These are phyloP conservation scores for Aphidoletes aphidimyza DNA, from an alignment of 2,888 invertebrate genomes.

Conservation along the genomic window DNA sequence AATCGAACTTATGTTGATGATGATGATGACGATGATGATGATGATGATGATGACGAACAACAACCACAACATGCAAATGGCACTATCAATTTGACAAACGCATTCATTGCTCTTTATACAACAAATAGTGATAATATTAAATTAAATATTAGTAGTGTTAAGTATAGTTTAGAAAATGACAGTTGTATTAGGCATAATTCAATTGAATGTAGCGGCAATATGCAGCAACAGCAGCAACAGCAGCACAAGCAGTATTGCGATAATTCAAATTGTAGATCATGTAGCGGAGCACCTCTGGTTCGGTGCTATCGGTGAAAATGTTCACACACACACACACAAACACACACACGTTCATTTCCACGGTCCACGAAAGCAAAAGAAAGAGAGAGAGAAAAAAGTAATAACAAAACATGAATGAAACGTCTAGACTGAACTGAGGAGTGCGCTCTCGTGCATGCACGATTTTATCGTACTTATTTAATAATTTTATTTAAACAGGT, in stretches of 20 bases:
- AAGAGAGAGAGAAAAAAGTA: neutral
- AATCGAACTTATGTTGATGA: slow-evolving; percentile 30
- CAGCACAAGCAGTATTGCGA: neutral
- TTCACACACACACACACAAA: too few species aligned
- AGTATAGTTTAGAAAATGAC: slow-evolving; percentile 24
- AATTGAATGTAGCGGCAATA: neutral
- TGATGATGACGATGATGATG: too few species aligned
- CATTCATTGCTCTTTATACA: slow-evolving; percentile 28
- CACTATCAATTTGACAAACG: slow-evolving; percentile 37
- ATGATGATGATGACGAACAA: too few species aligned
- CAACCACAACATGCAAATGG: too few species aligned
- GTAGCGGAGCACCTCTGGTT: neutral
- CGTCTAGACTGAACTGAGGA: neutral
- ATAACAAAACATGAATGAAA: neutral
- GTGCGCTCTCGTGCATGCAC: neutral
- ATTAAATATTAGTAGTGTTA: slow-evolving; percentile 43
- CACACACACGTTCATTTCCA: neutral
- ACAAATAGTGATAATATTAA: slow-evolving; percentile 43
- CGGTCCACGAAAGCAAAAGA: neutral
- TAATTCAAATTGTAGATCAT: neutral
- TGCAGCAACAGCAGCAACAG: neutral
- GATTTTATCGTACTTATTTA: slow-evolving; percentile 48
- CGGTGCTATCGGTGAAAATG: slow-evolving; percentile 3
- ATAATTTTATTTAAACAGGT: slow-evolving; percentile 2
- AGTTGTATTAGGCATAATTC: slow-evolving; percentile 26